A percentile compares a stretch with the other conserved stretches of the same genome.
Conservation (phyloP, 2,797 vertebrate genomes). For the Etheostoma perlongum region DNA sequence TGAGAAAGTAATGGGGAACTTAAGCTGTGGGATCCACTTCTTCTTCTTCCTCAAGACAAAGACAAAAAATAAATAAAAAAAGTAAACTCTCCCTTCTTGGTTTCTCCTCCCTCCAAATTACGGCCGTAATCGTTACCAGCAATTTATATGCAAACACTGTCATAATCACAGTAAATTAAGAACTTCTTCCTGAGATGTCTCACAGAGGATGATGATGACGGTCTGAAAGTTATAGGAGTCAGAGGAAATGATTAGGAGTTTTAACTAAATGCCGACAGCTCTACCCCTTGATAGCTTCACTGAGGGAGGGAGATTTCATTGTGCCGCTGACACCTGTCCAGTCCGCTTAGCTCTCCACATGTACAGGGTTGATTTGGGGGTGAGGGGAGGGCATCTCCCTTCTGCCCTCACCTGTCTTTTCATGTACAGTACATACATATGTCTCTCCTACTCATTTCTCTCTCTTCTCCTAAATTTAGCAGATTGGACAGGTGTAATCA, state of each 20-base stretch:
- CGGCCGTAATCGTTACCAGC: constrained; percentile 30
- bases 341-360: constrained; percentile 60
- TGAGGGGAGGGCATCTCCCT: constrained; percentile 35
- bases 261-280: constrained; percentile 58
- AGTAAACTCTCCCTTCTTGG: constrained; percentile 9
- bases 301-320: constrained; percentile 50
- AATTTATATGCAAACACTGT: constrained; percentile 72
- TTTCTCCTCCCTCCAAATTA: constrained; percentile 60
- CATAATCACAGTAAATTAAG: constrained; percentile 67
- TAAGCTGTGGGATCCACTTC: constrained; percentile 65
- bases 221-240: constrained; percentile 57
- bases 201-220: constrained; percentile 61
- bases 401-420: constrained; percentile 30
- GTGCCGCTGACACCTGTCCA: constrained; percentile 72
- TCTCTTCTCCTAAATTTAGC: constrained; percentile 38
- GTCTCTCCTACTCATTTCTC: constrained; percentile 18
- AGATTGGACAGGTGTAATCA: constrained; percentile 59
- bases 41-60: constrained; percentile 38
- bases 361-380: constrained; percentile 52
- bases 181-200: constrained; percentile 48
- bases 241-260: constrained; percentile 62
- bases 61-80: not conserved
- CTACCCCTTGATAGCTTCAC: constrained; percentile 55
- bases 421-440: constrained; percentile 55
- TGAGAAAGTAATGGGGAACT: constrained; percentile 48